Base-by-base conservation (phyloP, 92 coral and sea anemone genomes). In the Parazoanthus swiftii region DNA sequence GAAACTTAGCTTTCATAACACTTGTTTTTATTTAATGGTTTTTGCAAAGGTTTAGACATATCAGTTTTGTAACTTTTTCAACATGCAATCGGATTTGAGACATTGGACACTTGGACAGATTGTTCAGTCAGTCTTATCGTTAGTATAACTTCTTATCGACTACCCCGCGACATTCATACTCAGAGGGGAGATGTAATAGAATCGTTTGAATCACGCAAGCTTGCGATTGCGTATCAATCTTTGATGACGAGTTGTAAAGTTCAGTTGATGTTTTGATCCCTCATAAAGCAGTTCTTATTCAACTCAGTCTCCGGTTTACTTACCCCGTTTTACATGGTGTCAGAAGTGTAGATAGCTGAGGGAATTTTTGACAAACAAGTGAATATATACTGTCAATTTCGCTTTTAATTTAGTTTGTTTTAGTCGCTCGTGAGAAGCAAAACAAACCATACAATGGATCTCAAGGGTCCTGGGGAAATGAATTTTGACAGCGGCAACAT, bases 371-470 rank as follows among this genome's bases (percentile, higher is more conserved):
- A 20, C 65, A 51, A 67, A 68, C 37, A 56, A 44, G 67, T 76
- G 83, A 54, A 76, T 79, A 67, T 90, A 90, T 6, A 89, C 89
- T 43, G 82, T 71, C 14, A 90, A 29, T 36, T 80, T 90, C 9
- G 80, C 81, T 44, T 42, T 25, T 26, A 20, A 20, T 25, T 59
- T 16, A 59, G 23, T 16, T 15, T 59, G 23, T 59, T 59, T 59
- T 7, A 23, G 23, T 23, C 67, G 21, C 67, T 59, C 14, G 73
- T 67, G 73, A 67, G 16, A 67, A 16, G 8, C 73, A 67, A 67
- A 67, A 67, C 25, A 67, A 67, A 67, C 25, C n/a, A 67, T 29
- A 67, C 29, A 25, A 20, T 20, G n/a, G 51, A 86, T 76, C n/a
- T 86, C 39, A 48, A 80, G 58, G 78, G 85, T 3, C 85, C 89